phyloP scores from a whole-genome alignment of 2,888 invertebrate genomes.

The Lasius platythorax region DNA sequence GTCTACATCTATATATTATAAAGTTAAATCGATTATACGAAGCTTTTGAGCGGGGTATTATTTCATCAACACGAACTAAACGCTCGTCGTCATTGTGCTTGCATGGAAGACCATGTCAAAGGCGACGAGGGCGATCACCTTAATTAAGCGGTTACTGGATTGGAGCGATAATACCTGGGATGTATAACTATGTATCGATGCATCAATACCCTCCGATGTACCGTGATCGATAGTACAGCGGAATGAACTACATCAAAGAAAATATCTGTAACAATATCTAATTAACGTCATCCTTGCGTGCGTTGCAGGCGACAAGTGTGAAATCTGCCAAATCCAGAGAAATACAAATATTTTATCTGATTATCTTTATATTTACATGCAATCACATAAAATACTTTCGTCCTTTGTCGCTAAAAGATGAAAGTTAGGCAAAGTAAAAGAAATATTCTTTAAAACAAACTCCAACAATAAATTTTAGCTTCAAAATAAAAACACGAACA shows the following conservation, averaged over 20 bases:
- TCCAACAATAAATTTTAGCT: not conserved
- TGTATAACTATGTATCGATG: conserved; percentile 59
- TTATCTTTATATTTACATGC: not conserved
- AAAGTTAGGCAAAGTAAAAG: not conserved
- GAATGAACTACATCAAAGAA: conserved; percentile 64
- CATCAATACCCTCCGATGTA: conserved; percentile 49
- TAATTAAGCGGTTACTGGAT: conserved; percentile 67
- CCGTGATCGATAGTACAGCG: conserved; percentile 53
- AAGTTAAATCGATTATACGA: conserved; percentile 53
- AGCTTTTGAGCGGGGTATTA: conserved; percentile 50
- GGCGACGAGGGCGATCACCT: conserved; percentile 60
- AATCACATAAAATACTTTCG: not conserved
- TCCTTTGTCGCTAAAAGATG: not conserved
- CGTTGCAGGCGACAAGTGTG: not conserved
- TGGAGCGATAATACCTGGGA: conserved; percentile 61
- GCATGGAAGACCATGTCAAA: conserved; percentile 60
- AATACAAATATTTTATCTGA: not conserved
- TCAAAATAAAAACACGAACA: not conserved
- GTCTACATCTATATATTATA: conserved; percentile 39
- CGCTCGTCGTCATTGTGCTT: conserved; percentile 46
- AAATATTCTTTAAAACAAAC: not conserved
- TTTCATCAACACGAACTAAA: conserved; percentile 56
- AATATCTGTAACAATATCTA: conserved; percentile 57
- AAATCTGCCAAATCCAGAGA: not conserved
- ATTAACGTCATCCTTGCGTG: conserved; percentile 63